Base-by-base conservation (phyloP, 30 jellyfish, hydroid and myxozoan species). In the Hydractinia symbiolongicarpus region DNA sequence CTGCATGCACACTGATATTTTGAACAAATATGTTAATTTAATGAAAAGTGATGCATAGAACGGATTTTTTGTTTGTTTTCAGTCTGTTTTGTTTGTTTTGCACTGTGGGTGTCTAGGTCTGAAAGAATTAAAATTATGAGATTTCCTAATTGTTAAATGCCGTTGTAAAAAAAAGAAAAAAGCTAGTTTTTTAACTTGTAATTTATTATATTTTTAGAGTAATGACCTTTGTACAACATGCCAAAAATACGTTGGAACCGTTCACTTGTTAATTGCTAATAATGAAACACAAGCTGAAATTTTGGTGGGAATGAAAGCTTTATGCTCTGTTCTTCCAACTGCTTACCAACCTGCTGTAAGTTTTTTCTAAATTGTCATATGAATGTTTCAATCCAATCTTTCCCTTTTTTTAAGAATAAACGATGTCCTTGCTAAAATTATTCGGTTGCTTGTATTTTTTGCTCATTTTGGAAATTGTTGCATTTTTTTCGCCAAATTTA, bases 191-290 rank as follows among this genome's bases (percentile, higher is more conserved):
- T 64, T 64, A 51, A 0, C 40, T 64, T 64, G 9, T 7, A 8
- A 64, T n/a, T 64, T 64, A 19, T 71, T 71, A 7, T 19, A 20
- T 71, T 71, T 11, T 20, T 15, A 71, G 80, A 8, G 30, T 3
- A 20, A 71, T 20, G 80, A 71, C 80, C 60, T 20, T 15, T 71
- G 80, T 71, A 71, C 80, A 30, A 71, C 67, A 1, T 71, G 80
- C n/a, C 60, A 71, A 60, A 70, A 71, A 4, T 71, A 71, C 53
- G 80, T 71, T 71, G 80, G 80, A 8, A 71, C 80, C 60, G 66
- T 71, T 50, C 80, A 71, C 51, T 4, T 71, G 8, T 20, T 71
- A 49, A 30, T 71, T 50, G 30, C 80, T 9, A 71, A 71, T 58
- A 30, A 71, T 20, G 80, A 49, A 5, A 9, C 80, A 19, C 55